A percentile compares a stretch with the other conserved stretches of the same genome.
These are phyloP conservation scores for Drosophila kohkoa DNA, from an alignment of 1,140 invertebrate species.

Conservation along the genomic window DNA sequence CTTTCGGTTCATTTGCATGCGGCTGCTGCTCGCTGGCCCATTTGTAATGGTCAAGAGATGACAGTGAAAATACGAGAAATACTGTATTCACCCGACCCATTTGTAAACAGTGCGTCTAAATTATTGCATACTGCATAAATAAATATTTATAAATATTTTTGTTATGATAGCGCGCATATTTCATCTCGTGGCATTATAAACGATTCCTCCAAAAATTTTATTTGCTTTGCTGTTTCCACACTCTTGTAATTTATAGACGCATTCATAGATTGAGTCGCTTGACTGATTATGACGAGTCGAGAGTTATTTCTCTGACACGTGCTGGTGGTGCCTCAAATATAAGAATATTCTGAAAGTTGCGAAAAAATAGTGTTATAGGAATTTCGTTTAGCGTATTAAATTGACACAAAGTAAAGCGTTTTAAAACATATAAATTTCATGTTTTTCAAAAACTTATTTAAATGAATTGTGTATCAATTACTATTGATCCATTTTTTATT, in stretches of 20 bases:
- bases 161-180: constrained; percentile 17
- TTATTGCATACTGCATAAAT: constrained; percentile 34
- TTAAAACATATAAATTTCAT: too few species aligned
- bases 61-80: constrained; percentile 23
- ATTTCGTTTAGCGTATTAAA: not conserved
- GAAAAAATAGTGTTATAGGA: not conserved
- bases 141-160: constrained; percentile 47
- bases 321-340: not conserved
- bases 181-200: constrained; percentile 28
- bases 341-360: not conserved
- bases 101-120: constrained; percentile 47
- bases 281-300: not conserved
- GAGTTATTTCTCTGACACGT: constrained; percentile 25
- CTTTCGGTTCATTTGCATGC: constrained; percentile 42
- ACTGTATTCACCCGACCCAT: constrained; percentile 26
- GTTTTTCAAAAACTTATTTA: too few species aligned
- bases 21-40: constrained; percentile 21
- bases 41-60: constrained; percentile 48
- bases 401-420: not conserved
- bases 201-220: not conserved
- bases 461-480: too few species aligned
- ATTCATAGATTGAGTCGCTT: not conserved
- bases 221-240: constrained; percentile 2
- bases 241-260: constrained; percentile 8
- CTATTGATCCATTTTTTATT: too few species aligned